phyloP scores from a whole-genome alignment of 1,140 invertebrate species.

The Lepidurus couesii region DNA sequence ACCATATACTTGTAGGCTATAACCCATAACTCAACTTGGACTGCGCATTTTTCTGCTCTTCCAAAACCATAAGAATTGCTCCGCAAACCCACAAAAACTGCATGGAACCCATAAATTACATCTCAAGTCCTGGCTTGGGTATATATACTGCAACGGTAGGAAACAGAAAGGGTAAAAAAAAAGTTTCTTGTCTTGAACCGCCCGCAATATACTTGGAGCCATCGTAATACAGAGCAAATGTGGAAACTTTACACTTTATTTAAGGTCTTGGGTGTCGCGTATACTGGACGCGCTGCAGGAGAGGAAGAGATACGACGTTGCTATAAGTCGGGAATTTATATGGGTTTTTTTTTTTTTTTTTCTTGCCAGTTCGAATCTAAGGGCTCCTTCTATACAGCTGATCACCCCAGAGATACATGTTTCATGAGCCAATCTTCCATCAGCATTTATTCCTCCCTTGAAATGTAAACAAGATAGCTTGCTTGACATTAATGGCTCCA shows the following conservation, averaged over 20 bases:
- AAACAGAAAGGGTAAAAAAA: background rate
- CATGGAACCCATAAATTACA: background rate
- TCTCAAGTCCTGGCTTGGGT: background rate
- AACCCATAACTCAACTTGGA: background rate
- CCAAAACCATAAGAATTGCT: background rate
- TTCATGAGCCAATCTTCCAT: background rate
- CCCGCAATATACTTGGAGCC: slow-evolving; percentile 3
- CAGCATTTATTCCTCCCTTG: background rate
- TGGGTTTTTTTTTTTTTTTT: background rate
- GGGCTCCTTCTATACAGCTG: background rate
- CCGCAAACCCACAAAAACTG: background rate
- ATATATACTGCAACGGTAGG: background rate
- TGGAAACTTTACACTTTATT: slow-evolving; percentile 22
- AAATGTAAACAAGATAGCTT: slow-evolving; percentile 8
- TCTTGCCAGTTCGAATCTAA: background rate
- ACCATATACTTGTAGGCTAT: background rate
- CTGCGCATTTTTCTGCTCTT: background rate
- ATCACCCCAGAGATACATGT: background rate
- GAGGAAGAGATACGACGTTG: background rate
- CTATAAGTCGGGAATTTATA: slow-evolving; percentile 15
- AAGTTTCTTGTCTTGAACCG: background rate
- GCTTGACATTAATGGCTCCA: background rate
- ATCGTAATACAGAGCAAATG: slow-evolving; percentile 2
- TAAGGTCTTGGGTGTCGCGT: background rate
- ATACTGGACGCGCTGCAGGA: background rate